These are phyloP conservation scores for Triplophysa dalaica DNA, from an alignment of 2,113 vertebrate genomes.

Conservation along the genomic window DNA sequence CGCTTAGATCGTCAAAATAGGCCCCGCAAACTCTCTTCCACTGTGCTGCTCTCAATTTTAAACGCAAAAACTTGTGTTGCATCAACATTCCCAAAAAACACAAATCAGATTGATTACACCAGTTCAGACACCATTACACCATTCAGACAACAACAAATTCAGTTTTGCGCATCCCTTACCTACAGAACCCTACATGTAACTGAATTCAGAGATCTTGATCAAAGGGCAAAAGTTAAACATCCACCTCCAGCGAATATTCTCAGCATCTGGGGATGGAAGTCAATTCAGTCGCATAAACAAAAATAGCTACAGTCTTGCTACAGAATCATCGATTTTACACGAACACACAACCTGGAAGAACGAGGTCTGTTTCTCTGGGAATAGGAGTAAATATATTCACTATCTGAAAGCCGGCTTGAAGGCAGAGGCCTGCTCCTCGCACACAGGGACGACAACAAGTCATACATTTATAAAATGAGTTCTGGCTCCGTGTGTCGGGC, in stretches of 20 bases:
- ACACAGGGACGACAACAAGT: slow-evolving; percentile 14
- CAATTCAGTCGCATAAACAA: neutral
- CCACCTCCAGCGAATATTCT: slow-evolving; percentile 8
- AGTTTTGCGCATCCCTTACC: slow-evolving; percentile 4
- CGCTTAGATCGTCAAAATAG: too few relatives aligned
- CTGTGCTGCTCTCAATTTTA: too few relatives aligned
- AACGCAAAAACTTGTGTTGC: too few relatives aligned
- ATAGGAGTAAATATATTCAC: slow-evolving; percentile 29
- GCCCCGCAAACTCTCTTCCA: too few relatives aligned
- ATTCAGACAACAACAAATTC: neutral
- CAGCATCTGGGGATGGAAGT: neutral
- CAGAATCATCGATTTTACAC: neutral
- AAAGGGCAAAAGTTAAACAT: neutral
- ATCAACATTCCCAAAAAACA: too few relatives aligned
- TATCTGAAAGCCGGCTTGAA: slow-evolving; percentile 10
- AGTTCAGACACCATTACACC: neutral
- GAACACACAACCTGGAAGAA: slow-evolving; percentile 8
- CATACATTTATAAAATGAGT: slow-evolving; percentile 28
- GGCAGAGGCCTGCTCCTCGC: neutral
- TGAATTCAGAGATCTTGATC: slow-evolving; percentile 13
- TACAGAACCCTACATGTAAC: slow-evolving; percentile 22
- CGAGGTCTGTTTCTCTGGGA: slow-evolving; percentile 14
- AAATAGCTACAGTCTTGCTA: neutral
- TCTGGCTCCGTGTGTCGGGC: neutral
- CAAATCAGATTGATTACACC: neutral